phyloP scores from a whole-genome alignment of 2,113 vertebrate species.

The Shinisaurus crocodilurus region DNA sequence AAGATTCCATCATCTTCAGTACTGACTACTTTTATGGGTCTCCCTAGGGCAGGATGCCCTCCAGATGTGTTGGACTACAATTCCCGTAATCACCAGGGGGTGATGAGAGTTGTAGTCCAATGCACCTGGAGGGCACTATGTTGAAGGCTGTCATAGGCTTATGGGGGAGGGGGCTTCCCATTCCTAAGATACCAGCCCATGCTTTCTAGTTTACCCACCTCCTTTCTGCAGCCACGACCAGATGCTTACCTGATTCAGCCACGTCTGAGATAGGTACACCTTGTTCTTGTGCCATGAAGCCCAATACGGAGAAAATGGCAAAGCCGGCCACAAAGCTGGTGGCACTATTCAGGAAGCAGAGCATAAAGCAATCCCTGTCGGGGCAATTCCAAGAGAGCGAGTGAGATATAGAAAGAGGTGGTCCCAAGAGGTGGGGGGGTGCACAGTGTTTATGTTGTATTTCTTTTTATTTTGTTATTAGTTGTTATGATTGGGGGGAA shows the following conservation, averaged over 20 bases:
- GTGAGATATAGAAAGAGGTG: background rate
- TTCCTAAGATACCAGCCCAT: background rate
- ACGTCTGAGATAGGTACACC: constrained; percentile 72
- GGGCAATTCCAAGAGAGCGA: constrained; percentile 22
- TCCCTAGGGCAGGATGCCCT: background rate
- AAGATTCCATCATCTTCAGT: background rate
- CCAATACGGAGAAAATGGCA: constrained; percentile 87
- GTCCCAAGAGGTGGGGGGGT: no score
- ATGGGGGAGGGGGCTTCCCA: no score
- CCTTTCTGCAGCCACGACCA: background rate
- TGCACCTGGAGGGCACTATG: no score
- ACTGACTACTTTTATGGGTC: background rate
- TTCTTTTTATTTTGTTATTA: no score
- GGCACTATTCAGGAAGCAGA: constrained; percentile 87
- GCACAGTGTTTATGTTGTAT: no score
- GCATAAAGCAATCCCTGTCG: constrained; percentile 85
- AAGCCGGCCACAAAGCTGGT: constrained; percentile 90
- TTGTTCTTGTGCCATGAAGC: constrained; percentile 83
- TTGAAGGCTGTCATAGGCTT: no score
- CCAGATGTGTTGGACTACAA: background rate
- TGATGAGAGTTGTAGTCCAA: no score
- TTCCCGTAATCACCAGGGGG: background rate
- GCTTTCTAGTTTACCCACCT: constrained; percentile 9
- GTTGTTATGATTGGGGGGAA: no score
- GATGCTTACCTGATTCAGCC: constrained; percentile 73